phyloP scores from a whole-genome alignment of 2,797 vertebrate species.

The Rhabdophis nuchalis region DNA sequence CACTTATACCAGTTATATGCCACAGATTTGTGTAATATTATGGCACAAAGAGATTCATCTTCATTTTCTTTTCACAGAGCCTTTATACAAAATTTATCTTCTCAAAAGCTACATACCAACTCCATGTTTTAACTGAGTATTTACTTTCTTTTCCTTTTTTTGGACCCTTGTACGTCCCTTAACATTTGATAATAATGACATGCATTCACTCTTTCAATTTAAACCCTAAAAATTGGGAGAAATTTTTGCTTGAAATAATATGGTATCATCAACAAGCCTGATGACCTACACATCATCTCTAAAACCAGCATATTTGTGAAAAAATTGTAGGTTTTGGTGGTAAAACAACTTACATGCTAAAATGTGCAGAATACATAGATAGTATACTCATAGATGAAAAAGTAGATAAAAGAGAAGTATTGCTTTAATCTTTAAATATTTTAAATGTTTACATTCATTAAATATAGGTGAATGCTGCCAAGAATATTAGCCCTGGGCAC shows the following conservation, averaged over 20 bases:
- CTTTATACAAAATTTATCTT: not conserved
- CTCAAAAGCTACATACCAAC: not conserved
- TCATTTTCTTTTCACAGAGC: not conserved
- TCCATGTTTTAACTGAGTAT: not conserved
- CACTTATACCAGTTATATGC: not conserved
- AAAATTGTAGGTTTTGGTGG: not conserved
- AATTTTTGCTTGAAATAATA: not conserved
- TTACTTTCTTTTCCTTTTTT: not conserved
- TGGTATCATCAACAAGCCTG: not conserved
- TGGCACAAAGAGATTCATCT: not conserved
- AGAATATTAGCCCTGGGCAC: slow-evolving; percentile 16
- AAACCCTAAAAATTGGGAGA: not conserved
- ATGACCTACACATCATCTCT: not conserved
- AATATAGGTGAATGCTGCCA: slow-evolving; percentile 15
- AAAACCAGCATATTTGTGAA: not conserved
- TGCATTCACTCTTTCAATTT: not conserved
- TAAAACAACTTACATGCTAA: not conserved
- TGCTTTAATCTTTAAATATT: slow-evolving; percentile 12
- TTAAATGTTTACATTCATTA: slow-evolving; percentile 12
- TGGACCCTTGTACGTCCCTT: not conserved
- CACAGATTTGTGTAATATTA: not conserved
- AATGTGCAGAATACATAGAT: slow-evolving; percentile 21
- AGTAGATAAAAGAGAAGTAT: slow-evolving; percentile 1
- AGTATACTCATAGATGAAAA: slow-evolving; percentile 9
- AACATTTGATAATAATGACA: not conserved